Base-by-base conservation (phyloP, 2,888 invertebrate species). In the Chesias legatella region DNA sequence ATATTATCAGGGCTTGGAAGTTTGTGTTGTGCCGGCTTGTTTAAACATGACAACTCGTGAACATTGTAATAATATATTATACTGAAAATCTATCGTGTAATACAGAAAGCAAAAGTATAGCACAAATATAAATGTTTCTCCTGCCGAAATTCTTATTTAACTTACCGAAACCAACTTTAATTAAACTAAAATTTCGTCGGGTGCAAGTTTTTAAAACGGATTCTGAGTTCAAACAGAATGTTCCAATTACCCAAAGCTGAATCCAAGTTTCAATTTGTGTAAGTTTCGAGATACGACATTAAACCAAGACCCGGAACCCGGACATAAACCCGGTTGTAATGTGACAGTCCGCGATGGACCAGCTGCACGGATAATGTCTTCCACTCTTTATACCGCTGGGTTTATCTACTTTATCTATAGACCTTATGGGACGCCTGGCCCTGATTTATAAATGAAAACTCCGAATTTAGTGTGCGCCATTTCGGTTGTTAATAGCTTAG, bases 361-460 rank as follows among this genome's bases (percentile, higher is more conserved):
- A 80, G 73, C 75, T 78, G 80, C 64, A 70, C 60, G 60, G 64
- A 71, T 72, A 72, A 74, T 70, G 71, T 63, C 68, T 51, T 58
- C 58, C 60, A 66, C 67, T 73, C 71, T 72, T 69, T 68, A 68
- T 73, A 67, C 66, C 63, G 62, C 58, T 57, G 65, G 63, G 73
- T 76, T 80, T 79, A 79, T 79, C 76, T 75, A 52, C 56, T 76
- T 80, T 79, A 79, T 79, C 76, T 75, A 52, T 56, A 60, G 61
- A 72, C 71, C 74, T 71, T 73, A 67, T 67, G 72, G 72, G 68
- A 63, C 68, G 13, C 13, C 65, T 68, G 63, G 62, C 70, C 70
- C 72, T 78, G 79, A 81, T 82, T 82, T 82, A 82, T 79, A 76
- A 68, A 73, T 74, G 68, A 73, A 76, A 78, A 78, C 65, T 74